Percentiles rank a stretch among this genome's conserved stretches.
These are phyloP conservation scores for Platynereis dumerilii DNA, from an alignment of 2,888 invertebrate genomes.

Conservation along the genomic window DNA sequence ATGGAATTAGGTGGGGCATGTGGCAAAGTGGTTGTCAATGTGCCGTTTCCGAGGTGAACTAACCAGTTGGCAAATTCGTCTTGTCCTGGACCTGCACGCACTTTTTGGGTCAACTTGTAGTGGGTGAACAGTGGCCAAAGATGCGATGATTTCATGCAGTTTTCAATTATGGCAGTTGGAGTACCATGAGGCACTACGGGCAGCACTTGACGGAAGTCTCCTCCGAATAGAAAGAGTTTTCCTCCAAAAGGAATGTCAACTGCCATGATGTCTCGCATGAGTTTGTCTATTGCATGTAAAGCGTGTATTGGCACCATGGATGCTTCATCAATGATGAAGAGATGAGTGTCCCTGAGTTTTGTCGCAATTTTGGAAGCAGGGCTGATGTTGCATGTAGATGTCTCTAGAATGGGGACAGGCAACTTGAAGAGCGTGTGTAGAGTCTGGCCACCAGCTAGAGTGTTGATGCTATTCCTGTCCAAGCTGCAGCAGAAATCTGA, in stretches of 20 bases:
- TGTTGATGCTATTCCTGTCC: not conserved
- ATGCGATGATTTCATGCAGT: not conserved
- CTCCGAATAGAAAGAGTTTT: not conserved
- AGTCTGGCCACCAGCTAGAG: constrained; percentile 1
- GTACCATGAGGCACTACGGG: not conserved
- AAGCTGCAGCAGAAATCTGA: not conserved
- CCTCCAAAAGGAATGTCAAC: not conserved
- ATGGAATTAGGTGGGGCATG: not conserved
- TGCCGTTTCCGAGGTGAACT: not conserved
- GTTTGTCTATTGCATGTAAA: not conserved
- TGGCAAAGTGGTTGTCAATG: not conserved
- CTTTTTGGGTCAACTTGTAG: not conserved
- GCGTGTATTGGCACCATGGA: constrained; percentile 16
- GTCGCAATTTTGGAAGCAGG: not conserved
- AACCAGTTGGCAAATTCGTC: not conserved
- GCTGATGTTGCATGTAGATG: not conserved
- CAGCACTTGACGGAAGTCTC: constrained; percentile 1
- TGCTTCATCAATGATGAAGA: constrained; percentile 1
- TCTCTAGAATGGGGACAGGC: not conserved
- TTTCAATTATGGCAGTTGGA: not conserved
- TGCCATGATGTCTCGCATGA: not conserved
- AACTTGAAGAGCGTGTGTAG: not conserved
- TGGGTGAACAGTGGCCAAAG: no score
- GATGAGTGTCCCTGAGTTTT: not conserved
- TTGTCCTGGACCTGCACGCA: not conserved